phyloP scores from a whole-genome alignment of 2,888 invertebrate genomes.

The Serripes groenlandicus region DNA sequence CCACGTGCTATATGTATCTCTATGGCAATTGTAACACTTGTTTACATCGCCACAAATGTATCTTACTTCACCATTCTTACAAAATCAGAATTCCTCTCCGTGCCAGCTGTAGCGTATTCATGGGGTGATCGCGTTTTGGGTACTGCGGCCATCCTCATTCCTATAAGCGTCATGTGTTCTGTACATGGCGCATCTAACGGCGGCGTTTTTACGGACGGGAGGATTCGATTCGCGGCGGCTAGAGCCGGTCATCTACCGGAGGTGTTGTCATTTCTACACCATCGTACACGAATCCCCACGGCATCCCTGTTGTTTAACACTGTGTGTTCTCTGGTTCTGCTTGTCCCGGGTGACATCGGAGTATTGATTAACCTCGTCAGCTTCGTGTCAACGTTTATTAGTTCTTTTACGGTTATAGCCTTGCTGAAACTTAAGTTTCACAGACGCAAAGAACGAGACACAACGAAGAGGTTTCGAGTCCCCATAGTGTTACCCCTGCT shows the following conservation, averaged over 20 bases:
- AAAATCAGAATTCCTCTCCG: constrained; percentile 50
- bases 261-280: constrained; percentile 58
- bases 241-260: constrained; percentile 64
- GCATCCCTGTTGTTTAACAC: constrained; percentile 48
- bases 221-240: constrained; percentile 59
- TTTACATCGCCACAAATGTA: constrained; percentile 57
- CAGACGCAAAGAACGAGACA: constrained; percentile 19
- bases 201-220: constrained; percentile 44
- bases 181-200: constrained; percentile 57
- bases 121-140: constrained; percentile 57
- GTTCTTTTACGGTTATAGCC: constrained; percentile 19
- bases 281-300: constrained; percentile 53
- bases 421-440: constrained; percentile 42
- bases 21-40: constrained; percentile 34
- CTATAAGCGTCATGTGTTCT: constrained; percentile 61
- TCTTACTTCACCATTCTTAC: constrained; percentile 52
- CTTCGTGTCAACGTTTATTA: constrained; percentile 42
- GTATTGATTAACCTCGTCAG: constrained; percentile 56
- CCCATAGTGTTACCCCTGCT: constrained; percentile 50
- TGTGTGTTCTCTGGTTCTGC: constrained; percentile 24
- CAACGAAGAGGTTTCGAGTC: too few relatives aligned
- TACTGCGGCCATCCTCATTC: constrained; percentile 51
- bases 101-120: constrained; percentile 54
- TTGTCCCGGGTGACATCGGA: constrained; percentile 53
- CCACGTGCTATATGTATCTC: constrained; percentile 55